Percentiles rank a stretch among this genome's conserved stretches.
These are phyloP conservation scores for Tricholauxania praeusta DNA, from an alignment of 2,888 invertebrate genomes.

Conservation along the genomic window DNA sequence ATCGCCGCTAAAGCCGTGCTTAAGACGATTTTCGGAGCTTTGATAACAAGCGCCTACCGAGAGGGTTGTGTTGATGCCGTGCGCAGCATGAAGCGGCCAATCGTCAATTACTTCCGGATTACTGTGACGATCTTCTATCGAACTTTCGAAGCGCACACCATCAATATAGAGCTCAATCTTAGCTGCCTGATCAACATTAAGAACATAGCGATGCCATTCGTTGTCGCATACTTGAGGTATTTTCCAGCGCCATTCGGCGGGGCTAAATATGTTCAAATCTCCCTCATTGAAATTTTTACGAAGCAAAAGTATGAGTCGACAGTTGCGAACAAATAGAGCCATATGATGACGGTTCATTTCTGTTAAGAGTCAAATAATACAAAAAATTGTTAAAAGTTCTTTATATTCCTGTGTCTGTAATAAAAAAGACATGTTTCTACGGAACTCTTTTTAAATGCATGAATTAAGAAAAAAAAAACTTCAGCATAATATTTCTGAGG, in stretches of 20 bases:
- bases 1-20: slow-evolving; percentile 74
- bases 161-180: slow-evolving; percentile 90
- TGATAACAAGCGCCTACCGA: slow-evolving; percentile 99
- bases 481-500: too few species aligned
- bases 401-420: too few species aligned
- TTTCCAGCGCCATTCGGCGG: slow-evolving; percentile 99
- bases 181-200: slow-evolving; percentile 89
- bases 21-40: slow-evolving; percentile 91
- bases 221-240: slow-evolving; percentile 96
- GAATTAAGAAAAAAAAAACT: too few species aligned
- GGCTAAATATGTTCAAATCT: slow-evolving; percentile 93
- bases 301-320: slow-evolving; percentile 92
- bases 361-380: not conserved
- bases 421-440: too few species aligned
- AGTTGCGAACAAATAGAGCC: slow-evolving; percentile 96
- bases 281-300: slow-evolving; percentile 92
- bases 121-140: slow-evolving; percentile 71
- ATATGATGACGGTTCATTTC: slow-evolving; percentile 99
- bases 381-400: not conserved
- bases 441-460: too few species aligned
- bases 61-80: slow-evolving; percentile 92
- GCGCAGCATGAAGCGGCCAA: slow-evolving; percentile 97
- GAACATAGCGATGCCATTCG: slow-evolving; percentile 98
- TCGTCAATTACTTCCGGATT: slow-evolving; percentile 99
- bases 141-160: slow-evolving; percentile 73